Percentiles rank a stretch among this genome's conserved stretches.
Conservation (phyloP, 2,113 vertebrate species). For the Reinhardtius hippoglossoides region DNA sequence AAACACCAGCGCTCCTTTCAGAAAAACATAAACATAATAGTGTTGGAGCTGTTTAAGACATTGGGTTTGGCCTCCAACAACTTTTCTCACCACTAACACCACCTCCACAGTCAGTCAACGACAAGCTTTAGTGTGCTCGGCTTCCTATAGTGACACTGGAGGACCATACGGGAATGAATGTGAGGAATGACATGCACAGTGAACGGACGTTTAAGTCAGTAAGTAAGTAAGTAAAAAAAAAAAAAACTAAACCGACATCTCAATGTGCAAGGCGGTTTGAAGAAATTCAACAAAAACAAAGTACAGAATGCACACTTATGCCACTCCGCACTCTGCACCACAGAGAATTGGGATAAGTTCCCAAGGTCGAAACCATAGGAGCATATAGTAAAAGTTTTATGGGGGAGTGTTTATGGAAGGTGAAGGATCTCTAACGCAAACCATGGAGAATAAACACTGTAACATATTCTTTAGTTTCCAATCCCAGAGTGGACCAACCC, state of each 20-base stretch:
- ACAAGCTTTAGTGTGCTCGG: constrained; percentile 3
- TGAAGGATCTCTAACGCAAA: neutral
- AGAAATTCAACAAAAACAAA: too few relatives aligned
- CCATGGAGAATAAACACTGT: neutral
- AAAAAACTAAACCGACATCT: too few relatives aligned
- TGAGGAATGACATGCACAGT: neutral
- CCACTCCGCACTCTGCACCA: too few relatives aligned
- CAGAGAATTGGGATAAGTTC: neutral
- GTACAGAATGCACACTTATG: too few relatives aligned
- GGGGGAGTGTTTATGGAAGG: neutral
- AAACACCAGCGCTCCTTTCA: constrained; percentile 60
- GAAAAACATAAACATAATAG: constrained; percentile 64
- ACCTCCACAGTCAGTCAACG: constrained; percentile 38
- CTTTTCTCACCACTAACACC: constrained; percentile 61
- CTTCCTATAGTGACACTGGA: constrained; percentile 21
- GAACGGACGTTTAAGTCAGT: neutral
- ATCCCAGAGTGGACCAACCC: neutral
- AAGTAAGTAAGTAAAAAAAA: too few relatives aligned
- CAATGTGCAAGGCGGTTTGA: too few relatives aligned
- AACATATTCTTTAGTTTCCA: neutral
- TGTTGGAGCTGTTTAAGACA: constrained; percentile 36
- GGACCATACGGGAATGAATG: constrained; percentile 2
- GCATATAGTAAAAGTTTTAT: constrained; percentile 3
- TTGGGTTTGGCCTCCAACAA: constrained; percentile 68
- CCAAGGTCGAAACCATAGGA: constrained; percentile 1